Evolutionary conservation across 2,888 invertebrate genomes (phyloP), one percentile per base, ranked within the genome.

Genomic region (Iselma pallidipennis): DNA sequence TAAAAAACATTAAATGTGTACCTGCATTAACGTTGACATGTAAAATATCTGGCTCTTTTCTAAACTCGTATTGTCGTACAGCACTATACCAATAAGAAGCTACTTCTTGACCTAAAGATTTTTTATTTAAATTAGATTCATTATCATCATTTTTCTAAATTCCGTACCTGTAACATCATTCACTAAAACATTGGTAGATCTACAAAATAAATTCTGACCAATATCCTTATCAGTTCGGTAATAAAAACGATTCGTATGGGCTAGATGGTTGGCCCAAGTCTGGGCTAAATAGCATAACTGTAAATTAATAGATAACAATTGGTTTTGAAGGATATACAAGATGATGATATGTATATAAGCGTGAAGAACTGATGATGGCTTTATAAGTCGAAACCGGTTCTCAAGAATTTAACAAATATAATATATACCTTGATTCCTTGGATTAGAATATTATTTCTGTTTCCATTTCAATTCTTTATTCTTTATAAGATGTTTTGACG

Each of bases 221-320:
- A 92, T 89, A 72, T 89, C 89, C 53, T 88, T 86, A 78, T 91
- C 90, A 78, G 89, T 89, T 68, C 91, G 84, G 80, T 92, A 90
- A 80, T 88, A 87, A 82, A 94, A 91, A 72, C 88, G 88, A 77
- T 92, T 90, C 3, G 89, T 91, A 78, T 91, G 90, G 10, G 93
- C 94, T 73, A 94, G 82, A 74, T 93, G 90, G 80, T 94, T 94
- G 4, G 94, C 94, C 94, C 94, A 94, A 42, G 91, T 90, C 81
- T 95, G 94, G 53, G 92, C 92, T 77, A 90, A 87, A 77, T 90
- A 88, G 76, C 92, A 92, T 45, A 92, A 79, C 91, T 92, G 82
- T 56, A 54, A 52, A 19, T 16, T 49, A 9, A 52, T 42, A 51
- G 9, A 42, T 31, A 31, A n/a, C 45, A 42, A 21, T 16, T 33